These are phyloP conservation scores for Morpho helenor DNA, from an alignment of 2,888 invertebrate genomes.

Conservation along the genomic window DNA sequence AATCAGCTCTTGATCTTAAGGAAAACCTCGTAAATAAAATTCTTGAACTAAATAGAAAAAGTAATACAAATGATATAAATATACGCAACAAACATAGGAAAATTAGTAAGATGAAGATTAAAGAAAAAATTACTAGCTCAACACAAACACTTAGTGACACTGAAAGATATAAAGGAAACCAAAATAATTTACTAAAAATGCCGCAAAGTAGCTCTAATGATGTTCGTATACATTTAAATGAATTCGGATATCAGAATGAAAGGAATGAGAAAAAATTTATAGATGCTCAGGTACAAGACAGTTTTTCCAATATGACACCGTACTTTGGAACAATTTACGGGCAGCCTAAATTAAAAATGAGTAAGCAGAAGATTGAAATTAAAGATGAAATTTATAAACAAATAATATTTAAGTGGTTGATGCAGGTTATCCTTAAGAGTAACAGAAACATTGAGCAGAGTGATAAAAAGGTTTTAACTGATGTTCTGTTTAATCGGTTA, in stretches of 20 bases:
- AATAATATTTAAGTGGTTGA: constrained; percentile 31
- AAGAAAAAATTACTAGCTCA: too few species aligned
- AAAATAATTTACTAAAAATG: too few species aligned
- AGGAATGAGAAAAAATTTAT: not conserved
- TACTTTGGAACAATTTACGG: constrained; percentile 1
- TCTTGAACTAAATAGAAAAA: constrained; percentile 28
- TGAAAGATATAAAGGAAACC: too few species aligned
- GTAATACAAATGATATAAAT: not conserved
- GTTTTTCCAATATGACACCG: constrained; percentile 4
- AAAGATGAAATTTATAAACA: constrained; percentile 9
- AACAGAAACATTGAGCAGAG: constrained; percentile 12
- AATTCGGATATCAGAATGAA: not conserved
- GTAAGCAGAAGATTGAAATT: not conserved
- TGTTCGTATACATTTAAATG: not conserved
- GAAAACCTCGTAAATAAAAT: constrained; percentile 39
- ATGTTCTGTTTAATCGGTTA: constrained; percentile 26
- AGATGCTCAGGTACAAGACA: constrained; percentile 12
- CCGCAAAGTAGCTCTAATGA: too few species aligned
- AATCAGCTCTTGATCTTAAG: constrained; percentile 35
- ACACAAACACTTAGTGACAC: too few species aligned
- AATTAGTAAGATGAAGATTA: too few species aligned
- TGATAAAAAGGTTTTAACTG: constrained; percentile 21
- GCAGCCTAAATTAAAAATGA: not conserved
- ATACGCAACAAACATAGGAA: too few species aligned
- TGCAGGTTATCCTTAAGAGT: constrained; percentile 23